A percentile compares a stretch with the other conserved stretches of the same genome.
These are phyloP conservation scores for Heliconius ethilla DNA, from an alignment of 2,888 invertebrate genomes.

Conservation along the genomic window DNA sequence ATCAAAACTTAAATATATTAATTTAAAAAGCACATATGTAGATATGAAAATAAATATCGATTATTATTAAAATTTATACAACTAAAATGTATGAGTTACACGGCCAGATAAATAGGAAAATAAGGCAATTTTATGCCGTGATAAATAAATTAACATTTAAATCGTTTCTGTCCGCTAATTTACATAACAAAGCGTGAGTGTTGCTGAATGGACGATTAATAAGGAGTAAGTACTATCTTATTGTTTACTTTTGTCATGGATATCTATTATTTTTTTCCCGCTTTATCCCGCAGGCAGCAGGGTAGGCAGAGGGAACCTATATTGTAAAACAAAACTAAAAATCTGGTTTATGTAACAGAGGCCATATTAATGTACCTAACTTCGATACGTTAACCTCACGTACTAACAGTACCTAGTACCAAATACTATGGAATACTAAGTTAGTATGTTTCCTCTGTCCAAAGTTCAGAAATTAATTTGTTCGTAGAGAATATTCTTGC, in stretches of 20 bases:
- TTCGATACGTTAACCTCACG: neutral
- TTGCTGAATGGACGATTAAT: slow-evolving; percentile 51
- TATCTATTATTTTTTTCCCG: neutral
- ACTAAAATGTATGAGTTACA: slow-evolving; percentile 39
- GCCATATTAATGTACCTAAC: neutral
- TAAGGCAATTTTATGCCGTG: slow-evolving; percentile 54
- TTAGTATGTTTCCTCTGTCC: neutral
- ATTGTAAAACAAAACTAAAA: neutral
- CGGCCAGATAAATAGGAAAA: slow-evolving; percentile 53
- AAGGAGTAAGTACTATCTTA: slow-evolving; percentile 46
- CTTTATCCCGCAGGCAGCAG: neutral
- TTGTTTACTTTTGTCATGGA: slow-evolving; percentile 32
- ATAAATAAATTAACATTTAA: slow-evolving; percentile 77
- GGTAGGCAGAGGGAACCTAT: neutral
- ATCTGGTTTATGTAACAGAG: neutral
- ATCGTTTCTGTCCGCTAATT: slow-evolving; percentile 71
- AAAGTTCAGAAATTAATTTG: too few relatives aligned
- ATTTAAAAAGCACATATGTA: too few relatives aligned
- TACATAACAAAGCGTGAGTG: slow-evolving; percentile 69
- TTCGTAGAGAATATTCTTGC: too few relatives aligned
- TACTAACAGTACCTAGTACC: neutral
- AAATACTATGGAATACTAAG: neutral
- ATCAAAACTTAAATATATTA: too few relatives aligned
- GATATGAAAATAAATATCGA: too few relatives aligned
- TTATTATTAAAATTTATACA: slow-evolving; percentile 4